Percentiles rank a stretch among this genome's conserved stretches.
Evolutionary conservation across 2,888 invertebrate genomes (phyloP).

Genomic region (Rutpela maculata): DNA sequence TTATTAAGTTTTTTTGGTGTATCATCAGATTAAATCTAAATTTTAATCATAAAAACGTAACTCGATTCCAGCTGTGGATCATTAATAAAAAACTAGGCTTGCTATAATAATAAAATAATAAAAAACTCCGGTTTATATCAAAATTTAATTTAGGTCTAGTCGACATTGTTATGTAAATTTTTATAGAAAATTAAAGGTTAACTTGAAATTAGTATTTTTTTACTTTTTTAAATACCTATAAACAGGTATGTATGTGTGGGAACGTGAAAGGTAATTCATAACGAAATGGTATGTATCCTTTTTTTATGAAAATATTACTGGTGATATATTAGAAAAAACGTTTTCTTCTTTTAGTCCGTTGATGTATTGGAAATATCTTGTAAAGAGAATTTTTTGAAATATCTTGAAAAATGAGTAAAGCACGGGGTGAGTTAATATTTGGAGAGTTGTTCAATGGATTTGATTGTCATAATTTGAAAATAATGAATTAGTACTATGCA

Average conservation of each 20-base stretch:
- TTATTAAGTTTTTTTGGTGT: conserved; percentile 32
- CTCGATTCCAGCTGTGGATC: conserved; percentile 25
- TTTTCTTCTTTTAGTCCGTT: no score
- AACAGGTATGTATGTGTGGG: background rate
- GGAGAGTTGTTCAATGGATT: no score
- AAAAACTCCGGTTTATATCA: background rate
- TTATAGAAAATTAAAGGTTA: conserved; percentile 27
- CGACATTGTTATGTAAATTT: conserved; percentile 23
- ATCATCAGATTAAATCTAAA: conserved; percentile 35
- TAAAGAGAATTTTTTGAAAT: no score
- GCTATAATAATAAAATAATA: conserved; percentile 5
- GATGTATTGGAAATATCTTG: no score
- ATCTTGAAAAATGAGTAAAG: no score
- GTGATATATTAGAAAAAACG: no score
- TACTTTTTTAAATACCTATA: background rate
- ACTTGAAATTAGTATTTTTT: conserved; percentile 15
- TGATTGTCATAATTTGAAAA: no score
- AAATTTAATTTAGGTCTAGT: conserved; percentile 19
- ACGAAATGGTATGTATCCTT: no score
- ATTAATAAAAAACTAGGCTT: conserved; percentile 24
- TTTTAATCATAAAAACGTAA: conserved; percentile 33
- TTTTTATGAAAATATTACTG: no score
- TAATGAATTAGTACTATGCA: no score
- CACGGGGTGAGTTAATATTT: no score
- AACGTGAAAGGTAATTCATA: background rate